Evolutionary conservation across 2,113 vertebrate genomes (phyloP).

Genomic region (Malurus melanocephalus): DNA sequence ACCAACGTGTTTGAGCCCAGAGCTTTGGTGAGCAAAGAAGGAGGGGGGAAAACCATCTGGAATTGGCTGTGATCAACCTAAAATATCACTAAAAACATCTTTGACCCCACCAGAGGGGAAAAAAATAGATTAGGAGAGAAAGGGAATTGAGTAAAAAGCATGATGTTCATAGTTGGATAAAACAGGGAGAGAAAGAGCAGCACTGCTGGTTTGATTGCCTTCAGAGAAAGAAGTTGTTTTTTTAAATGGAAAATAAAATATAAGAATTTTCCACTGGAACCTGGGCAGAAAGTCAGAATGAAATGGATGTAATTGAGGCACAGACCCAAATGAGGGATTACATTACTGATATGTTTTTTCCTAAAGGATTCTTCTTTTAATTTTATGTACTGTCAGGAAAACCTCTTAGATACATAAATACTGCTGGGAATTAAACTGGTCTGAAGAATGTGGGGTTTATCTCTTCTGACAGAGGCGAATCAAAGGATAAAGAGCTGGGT

Average conservation of each 20-base stretch:
- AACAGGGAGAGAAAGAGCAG: not conserved
- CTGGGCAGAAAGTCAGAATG: constrained; percentile 66
- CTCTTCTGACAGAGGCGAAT: not conserved
- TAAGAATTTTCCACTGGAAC: constrained; percentile 57
- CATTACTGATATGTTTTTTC: constrained; percentile 16
- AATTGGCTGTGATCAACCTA: not conserved
- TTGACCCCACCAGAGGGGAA: not conserved
- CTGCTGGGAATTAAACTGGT: not conserved
- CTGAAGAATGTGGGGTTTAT: not conserved
- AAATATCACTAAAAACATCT: not conserved
- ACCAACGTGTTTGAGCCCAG: fast-evolving
- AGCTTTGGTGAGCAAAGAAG: not conserved
- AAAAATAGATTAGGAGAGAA: not conserved
- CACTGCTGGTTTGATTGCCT: constrained; percentile 1
- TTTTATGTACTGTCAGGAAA: constrained; percentile 46
- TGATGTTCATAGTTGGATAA: not conserved
- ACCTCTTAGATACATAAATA: constrained; percentile 44
- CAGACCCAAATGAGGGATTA: constrained; percentile 54
- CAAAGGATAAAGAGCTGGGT: not conserved
- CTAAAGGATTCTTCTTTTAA: constrained; percentile 47
- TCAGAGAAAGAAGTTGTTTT: constrained; percentile 35
- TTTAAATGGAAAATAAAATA: constrained; percentile 30
- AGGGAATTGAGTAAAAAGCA: not conserved
- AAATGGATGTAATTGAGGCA: constrained; percentile 60
- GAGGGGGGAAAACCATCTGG: fast-evolving